Base-by-base conservation (phyloP, 2,888 invertebrate genomes). In the Sphecodes monilicornis region DNA sequence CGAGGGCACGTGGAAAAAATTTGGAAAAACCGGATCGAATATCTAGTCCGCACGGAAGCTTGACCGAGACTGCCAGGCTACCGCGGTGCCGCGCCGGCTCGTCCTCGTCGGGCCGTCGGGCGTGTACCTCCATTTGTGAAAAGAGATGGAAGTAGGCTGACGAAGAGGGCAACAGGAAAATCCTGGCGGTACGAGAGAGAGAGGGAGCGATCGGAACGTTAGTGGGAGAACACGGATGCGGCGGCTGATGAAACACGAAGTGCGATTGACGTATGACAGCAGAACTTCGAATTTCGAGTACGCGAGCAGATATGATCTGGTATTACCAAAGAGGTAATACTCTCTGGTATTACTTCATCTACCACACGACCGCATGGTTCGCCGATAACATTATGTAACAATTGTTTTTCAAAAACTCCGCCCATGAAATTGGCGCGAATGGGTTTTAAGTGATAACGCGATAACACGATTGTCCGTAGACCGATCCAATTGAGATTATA, bases 161-260 rank as follows among this genome's bases (percentile, higher is more conserved):
- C 32, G 76, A 57, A 26, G 68, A 70, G 10, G 29, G 29, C n/a
- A 46, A 60, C 43, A 71, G 54, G 68, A 18, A 71, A 66, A 64
- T 57, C 10, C 13, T 26, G 39, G 13, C 66, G 36, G 76, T 0
- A 11, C n/a, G 54, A 69, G 26, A 66, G 57, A 76, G 64, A 68
- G 78, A 43, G 11, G 41, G 70, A 57, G 5, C 32, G 22, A 13
- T 16, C 18, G n/a, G 46, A 13, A 64, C 68, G 75, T 64, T 68
- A 60, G 77, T 75, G 79, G 77, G 80, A 76, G 77, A 66, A 76
- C n/a, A 57, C 16, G 39, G 76, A 83, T 71, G 86, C 71, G 78
- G 54, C 76, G 90, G 84, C 82, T 89, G 89, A 89, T 78, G 89
- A 90, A 89, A 89, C 90, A 68, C 50, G 46, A 74, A 43, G 76